phyloP scores from a whole-genome alignment of 2,888 invertebrate genomes.

The Drosophila kanekoi region DNA sequence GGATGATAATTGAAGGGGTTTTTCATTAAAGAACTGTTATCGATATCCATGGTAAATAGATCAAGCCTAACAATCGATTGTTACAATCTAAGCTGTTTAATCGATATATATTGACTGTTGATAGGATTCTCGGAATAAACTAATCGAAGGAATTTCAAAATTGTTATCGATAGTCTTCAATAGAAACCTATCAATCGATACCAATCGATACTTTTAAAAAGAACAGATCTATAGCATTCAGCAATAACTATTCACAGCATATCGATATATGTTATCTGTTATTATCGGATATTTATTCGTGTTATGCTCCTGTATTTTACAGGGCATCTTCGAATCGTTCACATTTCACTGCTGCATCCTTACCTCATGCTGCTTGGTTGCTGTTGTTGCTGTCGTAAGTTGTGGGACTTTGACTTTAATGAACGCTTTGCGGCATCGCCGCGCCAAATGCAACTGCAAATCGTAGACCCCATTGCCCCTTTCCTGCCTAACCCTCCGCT shows the following conservation, averaged over 20 bases:
- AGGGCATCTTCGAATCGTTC: constrained; percentile 8
- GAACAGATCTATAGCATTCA: too few species aligned
- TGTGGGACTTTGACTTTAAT: constrained; percentile 69
- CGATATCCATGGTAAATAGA: background rate
- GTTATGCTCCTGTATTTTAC: background rate
- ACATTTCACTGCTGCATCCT: constrained; percentile 3
- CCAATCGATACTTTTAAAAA: too few species aligned
- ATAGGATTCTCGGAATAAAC: too few species aligned
- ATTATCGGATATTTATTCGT: background rate
- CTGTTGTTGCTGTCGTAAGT: constrained; percentile 37
- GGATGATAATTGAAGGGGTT: too few species aligned
- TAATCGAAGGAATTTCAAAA: too few species aligned
- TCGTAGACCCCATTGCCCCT: constrained; percentile 15
- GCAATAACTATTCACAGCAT: too few species aligned
- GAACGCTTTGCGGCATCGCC: constrained; percentile 67
- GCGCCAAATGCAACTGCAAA: constrained; percentile 35
- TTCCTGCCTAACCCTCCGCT: background rate
- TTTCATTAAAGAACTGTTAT: background rate
- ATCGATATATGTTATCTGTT: background rate
- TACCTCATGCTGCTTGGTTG: constrained; percentile 36
- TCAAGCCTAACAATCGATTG: background rate
- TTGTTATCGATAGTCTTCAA: too few species aligned
- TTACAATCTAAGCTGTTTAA: background rate
- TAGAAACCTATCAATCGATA: too few species aligned
- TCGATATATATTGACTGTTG: too few species aligned